A percentile compares a stretch with the other conserved stretches of the same genome.
Conservation (phyloP, 35 echinoderm and acorn worm species). For the Chiridota heheva region DNA sequence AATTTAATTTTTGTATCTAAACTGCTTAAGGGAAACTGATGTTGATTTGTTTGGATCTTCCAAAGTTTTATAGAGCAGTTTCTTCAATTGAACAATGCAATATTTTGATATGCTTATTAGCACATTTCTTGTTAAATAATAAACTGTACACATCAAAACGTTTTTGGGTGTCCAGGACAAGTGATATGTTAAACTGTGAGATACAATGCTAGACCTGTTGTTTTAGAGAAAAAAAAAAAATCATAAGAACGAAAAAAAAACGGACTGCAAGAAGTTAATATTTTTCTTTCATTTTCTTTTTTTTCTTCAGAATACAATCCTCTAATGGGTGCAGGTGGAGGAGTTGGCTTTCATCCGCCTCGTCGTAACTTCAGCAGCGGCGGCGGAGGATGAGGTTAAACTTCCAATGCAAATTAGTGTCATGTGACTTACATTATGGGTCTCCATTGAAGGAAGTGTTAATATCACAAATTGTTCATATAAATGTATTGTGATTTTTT, state of each 20-base stretch:
- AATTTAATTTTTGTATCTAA: too few relatives aligned
- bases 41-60: too few relatives aligned
- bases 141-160: too few relatives aligned
- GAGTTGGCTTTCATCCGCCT: slow-evolving; percentile 44
- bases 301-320: slow-evolving; percentile 54
- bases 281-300: slow-evolving; percentile 4
- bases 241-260: background rate
- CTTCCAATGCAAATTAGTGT: slow-evolving; percentile 41
- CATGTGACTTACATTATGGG: slow-evolving; percentile 14
- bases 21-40: too few relatives aligned
- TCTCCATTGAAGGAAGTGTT: background rate
- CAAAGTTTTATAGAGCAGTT: too few relatives aligned
- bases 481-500: background rate
- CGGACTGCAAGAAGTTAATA: background rate
- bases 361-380: slow-evolving; percentile 43
- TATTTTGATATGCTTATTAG: too few relatives aligned
- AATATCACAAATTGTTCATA: background rate
- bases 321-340: slow-evolving; percentile 33
- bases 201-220: too few relatives aligned
- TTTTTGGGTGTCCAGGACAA: too few relatives aligned
- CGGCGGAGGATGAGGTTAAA: slow-evolving; percentile 82
- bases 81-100: too few relatives aligned
- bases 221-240: too few relatives aligned
- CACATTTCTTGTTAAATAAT: too few relatives aligned
- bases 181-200: too few relatives aligned